These are phyloP conservation scores for Caenorhabditis becei DNA, from an alignment of 2,888 invertebrate genomes.

Conservation along the genomic window DNA sequence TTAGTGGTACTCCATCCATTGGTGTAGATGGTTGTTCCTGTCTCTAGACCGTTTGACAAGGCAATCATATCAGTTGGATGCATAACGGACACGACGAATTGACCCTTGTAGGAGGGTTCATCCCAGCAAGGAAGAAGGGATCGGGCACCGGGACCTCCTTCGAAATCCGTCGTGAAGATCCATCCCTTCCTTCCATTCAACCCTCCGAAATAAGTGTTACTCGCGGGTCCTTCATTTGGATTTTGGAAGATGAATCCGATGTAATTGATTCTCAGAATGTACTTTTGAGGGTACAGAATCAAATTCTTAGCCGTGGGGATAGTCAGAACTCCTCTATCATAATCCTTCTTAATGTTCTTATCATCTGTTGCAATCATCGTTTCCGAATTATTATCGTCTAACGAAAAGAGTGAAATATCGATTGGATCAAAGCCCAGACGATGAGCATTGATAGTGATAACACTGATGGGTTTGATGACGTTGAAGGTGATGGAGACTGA, in stretches of 20 bases:
- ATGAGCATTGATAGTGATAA: conserved; percentile 53
- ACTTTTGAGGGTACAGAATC: conserved; percentile 18
- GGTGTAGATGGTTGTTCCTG: conserved; percentile 11
- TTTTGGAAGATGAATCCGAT: conserved; percentile 64
- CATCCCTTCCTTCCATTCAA: conserved; percentile 50
- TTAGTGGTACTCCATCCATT: conserved; percentile 53
- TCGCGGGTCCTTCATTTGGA: conserved; percentile 53
- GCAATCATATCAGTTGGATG: conserved; percentile 66
- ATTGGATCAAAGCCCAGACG: conserved; percentile 35
- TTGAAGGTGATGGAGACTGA: conserved; percentile 20
- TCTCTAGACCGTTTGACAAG: conserved; percentile 57
- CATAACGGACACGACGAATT: conserved; percentile 31
- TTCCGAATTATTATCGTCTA: no score
- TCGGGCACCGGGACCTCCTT: conserved; percentile 63
- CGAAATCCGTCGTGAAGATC: conserved; percentile 69
- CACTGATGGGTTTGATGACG: conserved; percentile 14
- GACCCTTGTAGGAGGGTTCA: conserved; percentile 69
- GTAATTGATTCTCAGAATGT: conserved; percentile 35
- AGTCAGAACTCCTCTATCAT: conserved; percentile 38
- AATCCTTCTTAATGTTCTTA: conserved; percentile 36
- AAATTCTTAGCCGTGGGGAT: conserved; percentile 24
- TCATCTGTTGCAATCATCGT: conserved; percentile 23
- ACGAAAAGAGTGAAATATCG: background rate
- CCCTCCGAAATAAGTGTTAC: conserved; percentile 54
- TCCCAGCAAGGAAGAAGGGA: conserved; percentile 68